These are phyloP conservation scores for Drosophila setifemur DNA, from an alignment of 1,140 invertebrate genomes.

Conservation along the genomic window DNA sequence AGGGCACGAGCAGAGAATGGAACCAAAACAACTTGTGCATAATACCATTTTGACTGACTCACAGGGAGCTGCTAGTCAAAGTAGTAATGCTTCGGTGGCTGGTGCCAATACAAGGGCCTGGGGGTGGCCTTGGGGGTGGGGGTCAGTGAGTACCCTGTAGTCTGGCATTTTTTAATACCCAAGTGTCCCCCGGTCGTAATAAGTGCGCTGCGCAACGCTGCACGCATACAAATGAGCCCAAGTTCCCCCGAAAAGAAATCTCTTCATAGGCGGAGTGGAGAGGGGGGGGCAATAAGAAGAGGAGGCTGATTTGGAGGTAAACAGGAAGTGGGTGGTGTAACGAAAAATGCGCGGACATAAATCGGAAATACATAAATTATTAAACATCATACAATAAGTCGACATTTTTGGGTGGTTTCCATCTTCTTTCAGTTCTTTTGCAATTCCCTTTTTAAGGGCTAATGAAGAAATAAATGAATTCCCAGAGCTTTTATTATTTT, in stretches of 20 bases:
- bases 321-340: conserved; percentile 35
- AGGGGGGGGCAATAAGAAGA: no score
- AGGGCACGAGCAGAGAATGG: conserved; percentile 26
- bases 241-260: conserved; percentile 12
- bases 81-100: conserved; percentile 76
- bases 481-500: no score
- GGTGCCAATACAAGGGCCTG: conserved; percentile 30
- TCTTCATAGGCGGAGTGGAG: conserved; percentile 15
- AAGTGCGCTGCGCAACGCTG: conserved; percentile 77
- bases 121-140: not conserved
- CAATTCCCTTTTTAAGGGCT: conserved; percentile 16
- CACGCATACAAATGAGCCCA: conserved; percentile 73
- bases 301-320: conserved; percentile 15
- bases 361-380: conserved; percentile 80
- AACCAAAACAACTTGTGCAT: conserved; percentile 67
- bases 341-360: conserved; percentile 70
- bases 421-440: not conserved
- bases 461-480: conserved; percentile 52
- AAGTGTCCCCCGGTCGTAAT: conserved; percentile 74
- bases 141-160: conserved; percentile 17
- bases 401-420: conserved; percentile 34
- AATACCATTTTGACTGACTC: conserved; percentile 74
- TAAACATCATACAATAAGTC: conserved; percentile 68
- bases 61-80: conserved; percentile 36
- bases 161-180: conserved; percentile 77